Conservation (phyloP, 53 echinoderm and acorn worm genomes). For the Paracentrotus lividus region DNA sequence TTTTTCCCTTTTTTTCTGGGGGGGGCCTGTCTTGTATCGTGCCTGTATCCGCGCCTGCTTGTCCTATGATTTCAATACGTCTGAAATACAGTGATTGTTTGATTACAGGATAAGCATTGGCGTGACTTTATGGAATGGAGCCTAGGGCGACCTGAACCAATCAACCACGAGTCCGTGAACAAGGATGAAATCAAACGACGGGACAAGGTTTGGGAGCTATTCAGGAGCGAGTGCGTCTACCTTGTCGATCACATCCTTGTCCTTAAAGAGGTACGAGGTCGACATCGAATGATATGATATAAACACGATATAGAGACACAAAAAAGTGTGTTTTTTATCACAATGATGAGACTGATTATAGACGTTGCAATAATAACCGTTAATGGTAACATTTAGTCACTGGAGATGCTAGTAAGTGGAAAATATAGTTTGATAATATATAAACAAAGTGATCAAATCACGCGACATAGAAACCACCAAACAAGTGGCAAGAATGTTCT, state of each 20-base stretch:
- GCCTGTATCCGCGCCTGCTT: too few relatives aligned
- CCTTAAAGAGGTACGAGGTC: constrained; percentile 87
- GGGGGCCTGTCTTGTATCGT: too few relatives aligned
- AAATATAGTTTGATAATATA: too few relatives aligned
- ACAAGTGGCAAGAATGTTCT: not conserved
- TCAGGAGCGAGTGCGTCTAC: constrained; percentile 93
- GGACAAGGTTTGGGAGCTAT: constrained; percentile 97
- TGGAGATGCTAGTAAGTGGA: too few relatives aligned
- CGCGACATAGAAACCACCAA: too few relatives aligned
- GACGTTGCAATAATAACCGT: not conserved
- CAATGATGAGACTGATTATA: not conserved
- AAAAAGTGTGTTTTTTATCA: too few relatives aligned
- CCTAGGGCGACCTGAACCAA: not conserved
- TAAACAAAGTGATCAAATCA: too few relatives aligned
- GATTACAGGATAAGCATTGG: constrained; percentile 78
- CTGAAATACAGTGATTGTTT: not conserved
- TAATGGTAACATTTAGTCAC: too few relatives aligned
- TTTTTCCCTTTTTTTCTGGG: too few relatives aligned
- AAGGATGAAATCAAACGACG: constrained; percentile 82
- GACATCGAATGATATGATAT: not conserved
- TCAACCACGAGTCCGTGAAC: constrained; percentile 26
- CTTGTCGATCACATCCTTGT: constrained; percentile 93
- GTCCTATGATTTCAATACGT: too few relatives aligned
- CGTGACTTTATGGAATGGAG: constrained; percentile 59
- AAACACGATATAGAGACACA: too few relatives aligned